Base-by-base conservation (phyloP, 37 sponge, comb jelly and placozoan species). In the Halisarca cf. caerulea region DNA sequence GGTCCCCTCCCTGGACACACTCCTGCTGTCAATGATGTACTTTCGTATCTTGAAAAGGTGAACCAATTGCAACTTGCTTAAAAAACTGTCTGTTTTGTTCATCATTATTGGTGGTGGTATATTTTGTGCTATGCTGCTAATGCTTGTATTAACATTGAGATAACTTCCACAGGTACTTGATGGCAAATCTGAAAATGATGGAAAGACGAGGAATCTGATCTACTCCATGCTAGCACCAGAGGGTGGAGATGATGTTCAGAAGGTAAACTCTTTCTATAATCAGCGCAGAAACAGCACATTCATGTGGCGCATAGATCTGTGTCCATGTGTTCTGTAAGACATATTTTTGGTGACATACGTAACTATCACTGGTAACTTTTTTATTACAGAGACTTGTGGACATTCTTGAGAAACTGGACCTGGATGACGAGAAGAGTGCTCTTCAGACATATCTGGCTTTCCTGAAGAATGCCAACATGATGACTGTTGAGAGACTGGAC, bases 171-270 rank as follows among this genome's bases (percentile, higher is more conserved):
- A 74, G 77, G 41, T 74, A 2, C 43, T 9, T 24, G 15, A 43
- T 74, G 45, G 36, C 24, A 66, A 42, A 39, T 37, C 14, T n/a
- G 43, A 38, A 33, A 27, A 80, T 20, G 80, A 83, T 58, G 44
- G 25, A 11, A 44, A 84, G 28, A 89, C 84, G 80, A 89, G 80
- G 59, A 36, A 37, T 24, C 58, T 84, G 30, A 39, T 89, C 58
- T 84, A 89, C 71, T 68, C 85, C 58, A 42, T 89, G 41, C 84
- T 89, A 25, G 59, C 59, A 41, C 21, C 70, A 51, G 84, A 89
- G 39, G 89, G 89, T 54, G 37, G 59, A 36, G n/a, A 25, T 14
- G 28, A 21, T 24, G 38, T 84, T 37, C 89, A 89, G 45, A 68
- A 80, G 89, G 89, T 89, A 55, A 47, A n/a, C n/a, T n/a, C n/a